phyloP scores from a whole-genome alignment of 2,888 invertebrate genomes.

The Mantis religiosa region DNA sequence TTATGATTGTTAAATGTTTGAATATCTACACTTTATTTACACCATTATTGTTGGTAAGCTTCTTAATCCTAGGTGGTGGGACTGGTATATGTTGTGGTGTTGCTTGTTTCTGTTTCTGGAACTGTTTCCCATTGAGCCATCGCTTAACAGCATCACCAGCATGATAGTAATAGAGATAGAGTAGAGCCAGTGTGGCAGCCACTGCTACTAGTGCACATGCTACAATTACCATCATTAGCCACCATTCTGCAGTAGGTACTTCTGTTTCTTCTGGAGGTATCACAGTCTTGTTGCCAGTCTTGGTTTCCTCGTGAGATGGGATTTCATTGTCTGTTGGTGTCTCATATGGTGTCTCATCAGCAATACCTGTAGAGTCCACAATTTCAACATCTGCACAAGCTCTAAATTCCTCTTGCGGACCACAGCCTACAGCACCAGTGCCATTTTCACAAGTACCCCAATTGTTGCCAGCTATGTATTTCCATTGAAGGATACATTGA shows the following conservation, averaged over 20 bases:
- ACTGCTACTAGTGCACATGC: conserved; percentile 63
- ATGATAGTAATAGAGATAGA: conserved; percentile 74
- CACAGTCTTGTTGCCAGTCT: conserved; percentile 40
- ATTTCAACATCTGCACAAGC: conserved; percentile 79
- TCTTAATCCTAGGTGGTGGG: neutral
- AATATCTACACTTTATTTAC: neutral
- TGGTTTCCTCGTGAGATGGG: conserved; percentile 43
- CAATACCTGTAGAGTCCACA: conserved; percentile 49
- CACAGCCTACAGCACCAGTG: conserved; percentile 76
- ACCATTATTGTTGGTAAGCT: neutral
- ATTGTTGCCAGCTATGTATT: conserved; percentile 79
- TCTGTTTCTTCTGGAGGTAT: conserved; percentile 32
- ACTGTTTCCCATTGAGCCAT: conserved; percentile 11
- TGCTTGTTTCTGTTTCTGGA: neutral
- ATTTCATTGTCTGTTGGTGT: conserved; percentile 46
- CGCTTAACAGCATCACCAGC: conserved; percentile 57
- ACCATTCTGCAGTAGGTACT: conserved; percentile 28
- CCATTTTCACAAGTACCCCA: conserved; percentile 56
- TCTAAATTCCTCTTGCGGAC: conserved; percentile 83
- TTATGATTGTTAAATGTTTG: neutral
- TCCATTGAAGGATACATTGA: conserved; percentile 85
- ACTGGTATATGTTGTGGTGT: neutral
- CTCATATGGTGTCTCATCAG: conserved; percentile 41
- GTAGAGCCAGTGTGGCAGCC: conserved; percentile 58
- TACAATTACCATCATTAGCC: conserved; percentile 51